A percentile compares a stretch with the other conserved stretches of the same genome.
These are phyloP conservation scores for Rattus rattus DNA, from an alignment of 2,113 vertebrate genomes.

Conservation along the genomic window DNA sequence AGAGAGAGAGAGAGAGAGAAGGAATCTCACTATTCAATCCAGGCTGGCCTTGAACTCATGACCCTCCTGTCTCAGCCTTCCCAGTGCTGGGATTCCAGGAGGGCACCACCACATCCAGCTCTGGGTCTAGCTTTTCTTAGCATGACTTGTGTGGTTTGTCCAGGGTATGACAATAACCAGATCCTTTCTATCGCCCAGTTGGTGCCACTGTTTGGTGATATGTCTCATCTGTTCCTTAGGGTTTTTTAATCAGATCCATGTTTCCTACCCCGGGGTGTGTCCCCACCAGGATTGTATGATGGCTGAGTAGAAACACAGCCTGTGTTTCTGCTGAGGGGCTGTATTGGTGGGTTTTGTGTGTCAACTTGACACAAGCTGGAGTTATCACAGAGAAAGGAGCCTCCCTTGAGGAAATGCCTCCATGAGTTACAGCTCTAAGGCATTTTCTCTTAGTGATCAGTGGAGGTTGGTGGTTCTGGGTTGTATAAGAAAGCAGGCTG, in stretches of 20 bases:
- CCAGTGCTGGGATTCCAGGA: not conserved
- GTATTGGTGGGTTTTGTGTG: too few species aligned
- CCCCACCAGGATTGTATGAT: not conserved
- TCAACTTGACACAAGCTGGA: too few species aligned
- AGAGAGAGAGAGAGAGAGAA: not conserved
- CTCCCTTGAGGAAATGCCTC: too few species aligned
- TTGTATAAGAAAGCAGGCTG: too few species aligned
- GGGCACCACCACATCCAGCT: not conserved
- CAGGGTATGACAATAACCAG: not conserved
- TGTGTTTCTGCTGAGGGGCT: not conserved
- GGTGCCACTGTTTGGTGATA: not conserved
- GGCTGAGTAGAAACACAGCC: not conserved
- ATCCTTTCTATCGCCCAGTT: not conserved
- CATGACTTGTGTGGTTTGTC: not conserved
- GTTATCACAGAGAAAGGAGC: too few species aligned
- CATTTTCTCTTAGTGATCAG: too few species aligned
- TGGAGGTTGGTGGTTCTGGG: too few species aligned
- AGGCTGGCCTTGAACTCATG: not conserved
- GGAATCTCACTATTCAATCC: not conserved
- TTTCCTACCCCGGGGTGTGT: not conserved
- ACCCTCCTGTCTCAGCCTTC: not conserved
- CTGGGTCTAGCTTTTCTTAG: not conserved
- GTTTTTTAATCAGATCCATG: not conserved
- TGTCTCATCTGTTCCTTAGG: rapidly evolving
- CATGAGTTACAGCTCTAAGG: too few species aligned